phyloP scores from a whole-genome alignment of 2,113 vertebrate genomes.

The Lagopus muta region DNA sequence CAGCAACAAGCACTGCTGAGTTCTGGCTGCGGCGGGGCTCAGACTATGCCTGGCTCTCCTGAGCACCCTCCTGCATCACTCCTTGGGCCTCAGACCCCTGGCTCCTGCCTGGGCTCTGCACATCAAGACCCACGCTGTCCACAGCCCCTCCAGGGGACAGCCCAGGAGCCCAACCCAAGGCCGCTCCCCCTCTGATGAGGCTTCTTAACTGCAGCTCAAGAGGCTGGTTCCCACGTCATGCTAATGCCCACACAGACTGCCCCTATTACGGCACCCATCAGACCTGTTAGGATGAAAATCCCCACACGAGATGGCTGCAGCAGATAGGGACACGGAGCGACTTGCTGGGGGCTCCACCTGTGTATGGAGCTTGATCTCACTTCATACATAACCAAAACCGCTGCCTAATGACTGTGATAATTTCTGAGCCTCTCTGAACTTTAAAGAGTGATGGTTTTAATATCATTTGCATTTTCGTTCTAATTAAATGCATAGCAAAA shows the following conservation, averaged over 20 bases:
- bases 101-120: neutral
- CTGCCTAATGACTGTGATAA: neutral
- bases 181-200: neutral
- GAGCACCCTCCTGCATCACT: neutral
- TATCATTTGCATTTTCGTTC: neutral
- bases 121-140: accelerated
- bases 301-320: neutral
- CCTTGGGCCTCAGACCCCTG: neutral
- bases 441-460: conserved; percentile 9
- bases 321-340: neutral
- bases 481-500: neutral
- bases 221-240: neutral
- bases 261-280: neutral
- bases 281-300: conserved; percentile 12
- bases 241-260: neutral
- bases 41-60: neutral
- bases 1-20: neutral
- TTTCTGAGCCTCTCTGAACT: conserved; percentile 11
- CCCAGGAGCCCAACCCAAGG: accelerated
- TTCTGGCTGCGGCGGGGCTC: neutral
- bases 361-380: neutral
- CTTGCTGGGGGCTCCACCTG: neutral
- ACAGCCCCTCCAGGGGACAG: accelerated
- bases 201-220: neutral
- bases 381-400: conserved; percentile 33